Conservation (phyloP, 2,888 invertebrate genomes). For the Campoletis raptor region DNA sequence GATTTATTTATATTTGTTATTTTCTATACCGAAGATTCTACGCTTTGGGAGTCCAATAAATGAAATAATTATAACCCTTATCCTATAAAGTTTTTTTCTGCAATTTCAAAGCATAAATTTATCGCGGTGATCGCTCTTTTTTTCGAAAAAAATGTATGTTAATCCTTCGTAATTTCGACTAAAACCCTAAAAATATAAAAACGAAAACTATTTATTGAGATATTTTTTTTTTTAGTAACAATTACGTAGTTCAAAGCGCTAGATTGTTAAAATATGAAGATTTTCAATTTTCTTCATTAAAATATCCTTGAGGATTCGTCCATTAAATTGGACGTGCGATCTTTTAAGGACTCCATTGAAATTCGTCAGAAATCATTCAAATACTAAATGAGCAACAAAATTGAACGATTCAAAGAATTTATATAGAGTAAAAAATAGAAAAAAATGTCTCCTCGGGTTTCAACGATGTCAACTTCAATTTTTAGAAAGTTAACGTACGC, state of each 20-base stretch:
- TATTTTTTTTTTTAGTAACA: no score
- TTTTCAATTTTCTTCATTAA: neutral
- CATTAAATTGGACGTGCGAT: neutral
- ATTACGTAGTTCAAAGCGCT: neutral
- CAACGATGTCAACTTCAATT: neutral
- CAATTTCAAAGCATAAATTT: neutral
- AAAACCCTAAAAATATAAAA: neutral
- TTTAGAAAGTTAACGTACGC: no score
- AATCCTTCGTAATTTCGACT: neutral
- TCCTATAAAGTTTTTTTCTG: neutral
- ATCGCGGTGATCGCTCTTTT: neutral
- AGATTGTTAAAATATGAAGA: neutral
- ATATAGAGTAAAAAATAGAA: neutral
- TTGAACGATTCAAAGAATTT: conserved; percentile 8
- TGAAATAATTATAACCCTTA: neutral
- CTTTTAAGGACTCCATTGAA: neutral
- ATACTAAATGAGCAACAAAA: neutral
- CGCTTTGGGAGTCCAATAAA: conserved; percentile 51
- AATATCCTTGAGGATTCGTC: neutral
- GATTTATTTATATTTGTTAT: conserved; percentile 5
- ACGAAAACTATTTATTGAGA: no score
- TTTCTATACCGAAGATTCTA: conserved; percentile 46
- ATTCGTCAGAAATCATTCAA: neutral
- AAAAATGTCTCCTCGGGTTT: neutral
- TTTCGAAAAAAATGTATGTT: neutral